Percentiles rank a stretch among this genome's conserved stretches.
phyloP scores from a whole-genome alignment of 2,113 vertebrate species.

The Cyphomyrus discorhynchus region DNA sequence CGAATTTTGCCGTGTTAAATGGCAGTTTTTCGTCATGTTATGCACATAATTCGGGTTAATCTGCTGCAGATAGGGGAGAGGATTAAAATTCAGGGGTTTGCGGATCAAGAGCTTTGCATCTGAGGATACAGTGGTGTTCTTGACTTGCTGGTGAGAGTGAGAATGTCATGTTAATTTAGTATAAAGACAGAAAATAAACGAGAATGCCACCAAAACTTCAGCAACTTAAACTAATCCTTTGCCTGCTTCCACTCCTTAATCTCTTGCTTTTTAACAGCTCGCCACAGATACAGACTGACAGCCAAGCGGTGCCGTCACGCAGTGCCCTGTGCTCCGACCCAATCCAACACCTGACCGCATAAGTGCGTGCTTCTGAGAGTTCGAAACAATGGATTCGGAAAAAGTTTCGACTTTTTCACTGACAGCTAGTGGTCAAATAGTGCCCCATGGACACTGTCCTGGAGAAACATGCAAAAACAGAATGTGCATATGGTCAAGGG shows the following conservation, averaged over 20 bases:
- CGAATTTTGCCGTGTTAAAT: neutral
- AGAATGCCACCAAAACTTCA: neutral
- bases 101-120: neutral
- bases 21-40: neutral
- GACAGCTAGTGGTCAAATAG: neutral
- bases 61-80: neutral
- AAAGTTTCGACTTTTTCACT: neutral
- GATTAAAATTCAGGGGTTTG: neutral
- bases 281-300: neutral
- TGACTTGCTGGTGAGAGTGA: neutral
- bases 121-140: neutral
- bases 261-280: neutral
- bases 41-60: neutral
- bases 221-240: neutral
- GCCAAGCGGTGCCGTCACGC: neutral
- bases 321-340: neutral
- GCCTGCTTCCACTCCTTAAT: neutral
- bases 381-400: too few species aligned
- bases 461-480: too few species aligned
- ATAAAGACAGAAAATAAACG: neutral
- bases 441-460: neutral
- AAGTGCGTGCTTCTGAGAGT: neutral
- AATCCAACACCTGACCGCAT: neutral
- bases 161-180: neutral
- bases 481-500: too few species aligned